phyloP scores from a whole-genome alignment of 2,113 vertebrate species.

The Rhombomys opimus region DNA sequence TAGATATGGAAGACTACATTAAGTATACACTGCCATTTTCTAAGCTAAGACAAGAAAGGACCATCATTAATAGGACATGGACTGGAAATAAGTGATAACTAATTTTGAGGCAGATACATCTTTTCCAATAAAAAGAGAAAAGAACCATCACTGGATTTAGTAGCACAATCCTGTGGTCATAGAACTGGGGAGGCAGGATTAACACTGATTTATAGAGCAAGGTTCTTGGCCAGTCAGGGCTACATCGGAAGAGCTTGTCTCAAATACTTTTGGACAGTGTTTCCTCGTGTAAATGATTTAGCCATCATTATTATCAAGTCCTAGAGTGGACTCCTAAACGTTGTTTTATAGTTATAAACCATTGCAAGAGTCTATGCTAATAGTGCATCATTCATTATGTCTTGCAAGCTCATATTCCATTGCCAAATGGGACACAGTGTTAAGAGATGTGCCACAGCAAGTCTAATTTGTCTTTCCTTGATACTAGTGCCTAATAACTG shows the following conservation, averaged over 20 bases:
- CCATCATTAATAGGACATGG: not conserved
- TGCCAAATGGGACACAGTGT: not conserved
- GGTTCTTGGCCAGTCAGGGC: not conserved
- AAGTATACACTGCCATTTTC: not conserved
- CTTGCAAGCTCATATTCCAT: not conserved
- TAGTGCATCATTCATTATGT: not conserved
- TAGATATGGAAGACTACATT: not conserved
- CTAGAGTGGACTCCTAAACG: not conserved
- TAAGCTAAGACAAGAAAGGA: not conserved
- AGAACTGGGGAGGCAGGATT: not conserved
- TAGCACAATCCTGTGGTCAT: not conserved
- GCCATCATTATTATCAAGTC: not conserved
- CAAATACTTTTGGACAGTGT: not conserved
- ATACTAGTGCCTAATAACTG: not conserved
- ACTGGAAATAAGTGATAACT: not conserved
- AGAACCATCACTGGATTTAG: not conserved
- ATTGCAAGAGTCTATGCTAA: not conserved
- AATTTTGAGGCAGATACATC: not conserved
- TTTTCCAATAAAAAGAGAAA: not conserved
- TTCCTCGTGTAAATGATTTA: not conserved
- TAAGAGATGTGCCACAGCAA: not conserved
- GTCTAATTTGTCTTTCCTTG: accelerated
- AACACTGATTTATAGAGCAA: not conserved
- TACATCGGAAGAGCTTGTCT: not conserved
- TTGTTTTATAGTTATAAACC: not conserved